phyloP scores from a whole-genome alignment of 2,797 vertebrate genomes.

The Enteromius treurensis region DNA sequence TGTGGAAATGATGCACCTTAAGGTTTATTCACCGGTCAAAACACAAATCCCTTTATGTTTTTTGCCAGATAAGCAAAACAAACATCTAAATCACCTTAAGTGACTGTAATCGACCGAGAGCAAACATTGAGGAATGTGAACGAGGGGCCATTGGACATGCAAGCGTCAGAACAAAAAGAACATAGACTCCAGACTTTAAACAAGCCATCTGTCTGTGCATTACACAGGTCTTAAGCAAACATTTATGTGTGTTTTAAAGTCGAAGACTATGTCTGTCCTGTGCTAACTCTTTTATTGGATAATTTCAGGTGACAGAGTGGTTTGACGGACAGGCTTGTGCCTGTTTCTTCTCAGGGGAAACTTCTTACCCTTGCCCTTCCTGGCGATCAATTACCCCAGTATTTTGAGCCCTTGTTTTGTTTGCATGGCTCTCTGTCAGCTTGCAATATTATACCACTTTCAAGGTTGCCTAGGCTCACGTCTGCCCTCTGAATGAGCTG shows the following conservation, averaged over 20 bases:
- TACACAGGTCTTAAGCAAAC: slow-evolving; percentile 68
- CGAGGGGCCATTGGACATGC: slow-evolving; percentile 61
- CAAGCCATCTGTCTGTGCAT: slow-evolving; percentile 67
- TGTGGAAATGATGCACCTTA: slow-evolving; percentile 54
- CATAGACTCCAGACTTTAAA: slow-evolving; percentile 64
- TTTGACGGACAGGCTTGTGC: slow-evolving; percentile 45
- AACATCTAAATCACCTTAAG: slow-evolving; percentile 75
- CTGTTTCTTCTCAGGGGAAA: slow-evolving; percentile 33
- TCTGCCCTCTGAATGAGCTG: slow-evolving; percentile 38
- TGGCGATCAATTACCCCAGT: slow-evolving; percentile 37
- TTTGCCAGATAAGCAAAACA: slow-evolving; percentile 71
- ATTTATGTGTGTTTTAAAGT: slow-evolving; percentile 61
- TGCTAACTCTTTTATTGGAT: slow-evolving; percentile 53
- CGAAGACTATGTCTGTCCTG: slow-evolving; percentile 54
- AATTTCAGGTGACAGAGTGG: slow-evolving; percentile 58
- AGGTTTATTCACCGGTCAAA: slow-evolving; percentile 66
- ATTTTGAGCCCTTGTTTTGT: slow-evolving; percentile 48
- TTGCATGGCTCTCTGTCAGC: slow-evolving; percentile 34
- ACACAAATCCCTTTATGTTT: slow-evolving; percentile 65
- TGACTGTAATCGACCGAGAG: slow-evolving; percentile 73
- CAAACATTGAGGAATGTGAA: slow-evolving; percentile 69
- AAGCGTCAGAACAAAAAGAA: slow-evolving; percentile 52
- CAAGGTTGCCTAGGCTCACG: slow-evolving; percentile 25
- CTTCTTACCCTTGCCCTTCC: slow-evolving; percentile 31
- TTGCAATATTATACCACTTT: slow-evolving; percentile 38